phyloP scores from a whole-genome alignment of 1,140 invertebrate species.

The Ceratina australensis region DNA sequence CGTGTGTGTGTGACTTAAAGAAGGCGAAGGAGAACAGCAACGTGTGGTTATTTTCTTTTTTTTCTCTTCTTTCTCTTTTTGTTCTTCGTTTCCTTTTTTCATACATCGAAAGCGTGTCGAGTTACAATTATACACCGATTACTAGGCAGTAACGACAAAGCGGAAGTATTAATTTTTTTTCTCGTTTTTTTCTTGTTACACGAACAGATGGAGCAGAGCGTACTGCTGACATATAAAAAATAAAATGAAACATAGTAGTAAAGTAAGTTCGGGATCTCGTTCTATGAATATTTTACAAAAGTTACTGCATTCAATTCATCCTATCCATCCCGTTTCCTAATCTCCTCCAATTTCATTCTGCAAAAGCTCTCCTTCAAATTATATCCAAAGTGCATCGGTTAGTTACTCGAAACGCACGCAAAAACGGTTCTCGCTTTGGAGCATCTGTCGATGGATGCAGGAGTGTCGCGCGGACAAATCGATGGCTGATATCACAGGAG shows the following conservation, averaged over 20 bases:
- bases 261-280: neutral
- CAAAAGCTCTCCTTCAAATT: too few species aligned
- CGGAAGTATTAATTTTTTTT: conserved; percentile 60
- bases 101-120: conserved; percentile 25
- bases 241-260: conserved; percentile 41
- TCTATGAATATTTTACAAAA: neutral
- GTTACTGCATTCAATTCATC: neutral
- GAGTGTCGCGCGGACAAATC: too few species aligned
- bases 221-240: conserved; percentile 41
- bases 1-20: conserved; percentile 14
- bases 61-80: neutral
- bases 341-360: too few species aligned
- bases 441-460: too few species aligned
- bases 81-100: conserved; percentile 3
- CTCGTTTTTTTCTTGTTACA: conserved; percentile 33
- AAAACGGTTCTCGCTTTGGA: neutral
- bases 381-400: neutral
- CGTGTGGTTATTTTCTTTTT: conserved; percentile 16
- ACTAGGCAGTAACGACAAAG: conserved; percentile 53
- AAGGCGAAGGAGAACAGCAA: neutral
- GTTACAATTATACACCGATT: conserved; percentile 44
- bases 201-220: conserved; percentile 16
- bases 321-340: neutral
- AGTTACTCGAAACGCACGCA: neutral
- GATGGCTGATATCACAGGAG: too few species aligned